Evolutionary conservation across 2,113 vertebrate species (phyloP), one percentile per base, ranked within the genome.

Genomic region (Alethe diademata): DNA sequence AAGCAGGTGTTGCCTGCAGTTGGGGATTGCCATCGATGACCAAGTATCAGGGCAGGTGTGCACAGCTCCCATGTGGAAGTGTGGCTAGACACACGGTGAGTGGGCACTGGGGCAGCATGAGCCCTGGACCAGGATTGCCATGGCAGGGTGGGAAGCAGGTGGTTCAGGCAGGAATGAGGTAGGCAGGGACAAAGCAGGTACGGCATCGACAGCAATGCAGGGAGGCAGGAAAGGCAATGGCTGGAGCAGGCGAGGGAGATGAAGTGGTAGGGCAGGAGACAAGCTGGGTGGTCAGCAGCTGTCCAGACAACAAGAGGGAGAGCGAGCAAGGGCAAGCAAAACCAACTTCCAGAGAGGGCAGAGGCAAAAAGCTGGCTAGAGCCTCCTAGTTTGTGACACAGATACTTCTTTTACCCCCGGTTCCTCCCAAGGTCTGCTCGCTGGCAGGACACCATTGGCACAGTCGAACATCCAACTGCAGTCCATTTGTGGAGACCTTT

Each of bases 1-100:
- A 23, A n/a, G n/a, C 3, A 0, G 23, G 9, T 8, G 18, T 47
- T 40, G 12, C 11, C 18, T 23, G 15, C 5, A 14, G 14, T 0
- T 3, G 6, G 47, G 45, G n/a, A 19, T 22, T 24, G 33, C 12
- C 0, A 2, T 12, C 0, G 0, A 10, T 47, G n/a, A 26, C 26
- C 17, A 8, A 25, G 50, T 0, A 0, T 26, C 76, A 31, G 33
- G 9, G 8, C 1, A 1, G 8, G 50, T 5, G 26, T 5, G 33
- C 51, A 20, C 19, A 14, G 33, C 26, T 66, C 33, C 26, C 0
- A 0, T 1, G 2, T 7, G 5, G 25, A 8, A 0, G 8, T 31
- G 31, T 3, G 1, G 28, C 12, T 1, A 2, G 9, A 25, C 23
- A 42, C 5, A 8, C 1, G 0, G 29, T 3, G 36, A 18, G 14